phyloP scores from a whole-genome alignment of 1,140 invertebrate genomes.

The Hyphantria cunea region DNA sequence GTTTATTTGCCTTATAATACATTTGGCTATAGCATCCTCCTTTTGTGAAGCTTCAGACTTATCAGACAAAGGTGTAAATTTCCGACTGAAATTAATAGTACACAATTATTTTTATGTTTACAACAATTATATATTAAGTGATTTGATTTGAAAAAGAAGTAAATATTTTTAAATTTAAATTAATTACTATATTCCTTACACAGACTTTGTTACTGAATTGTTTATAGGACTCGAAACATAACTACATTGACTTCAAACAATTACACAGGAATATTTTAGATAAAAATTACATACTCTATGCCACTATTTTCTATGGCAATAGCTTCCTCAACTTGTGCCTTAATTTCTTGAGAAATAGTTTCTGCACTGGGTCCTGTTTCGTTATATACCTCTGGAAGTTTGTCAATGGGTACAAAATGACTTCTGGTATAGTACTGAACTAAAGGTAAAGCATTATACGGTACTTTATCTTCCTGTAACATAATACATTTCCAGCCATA shows the following conservation, averaged over 20 bases:
- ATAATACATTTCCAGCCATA: conserved; percentile 88
- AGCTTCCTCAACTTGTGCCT: conserved; percentile 83
- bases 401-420: conserved; percentile 78
- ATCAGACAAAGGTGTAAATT: conserved; percentile 34
- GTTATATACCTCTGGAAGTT: conserved; percentile 82
- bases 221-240: no score
- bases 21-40: conserved; percentile 74
- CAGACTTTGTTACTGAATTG: no score
- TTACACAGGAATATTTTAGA: no score
- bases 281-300: conserved; percentile 77
- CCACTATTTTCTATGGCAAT: conserved; percentile 82
- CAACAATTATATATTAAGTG: no score
- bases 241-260: no score
- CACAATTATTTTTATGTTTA: no score
- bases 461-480: conserved; percentile 83
- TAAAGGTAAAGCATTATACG: conserved; percentile 86
- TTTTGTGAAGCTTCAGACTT: conserved; percentile 57
- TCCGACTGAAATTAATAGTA: conserved; percentile 11
- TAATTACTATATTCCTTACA: no score
- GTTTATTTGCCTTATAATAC: conserved; percentile 86
- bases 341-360: conserved; percentile 75
- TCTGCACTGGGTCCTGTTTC: conserved; percentile 72
- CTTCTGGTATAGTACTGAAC: conserved; percentile 89
- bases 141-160: no score
- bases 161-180: no score